These are phyloP conservation scores for Sinonovacula constricta DNA, from an alignment of 1,140 invertebrate genomes.

Conservation along the genomic window DNA sequence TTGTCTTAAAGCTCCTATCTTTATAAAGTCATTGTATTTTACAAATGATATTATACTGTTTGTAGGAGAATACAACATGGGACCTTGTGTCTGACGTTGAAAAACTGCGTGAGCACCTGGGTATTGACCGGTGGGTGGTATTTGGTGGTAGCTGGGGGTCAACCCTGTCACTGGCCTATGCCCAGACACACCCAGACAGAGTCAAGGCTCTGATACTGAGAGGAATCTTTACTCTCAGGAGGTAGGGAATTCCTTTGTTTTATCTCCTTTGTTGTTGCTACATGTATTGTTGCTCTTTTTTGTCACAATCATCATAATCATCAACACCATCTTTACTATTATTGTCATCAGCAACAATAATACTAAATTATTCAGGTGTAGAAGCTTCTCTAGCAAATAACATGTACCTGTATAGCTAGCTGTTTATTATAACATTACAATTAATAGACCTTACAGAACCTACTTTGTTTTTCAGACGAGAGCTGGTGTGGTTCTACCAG, in stretches of 20 bases:
- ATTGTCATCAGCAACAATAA: neutral
- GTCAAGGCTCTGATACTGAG: conserved; percentile 75
- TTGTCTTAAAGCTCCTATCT: neutral
- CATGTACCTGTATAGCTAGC: neutral
- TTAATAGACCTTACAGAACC: neutral
- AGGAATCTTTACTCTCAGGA: conserved; percentile 76
- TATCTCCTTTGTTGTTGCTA: too few relatives aligned
- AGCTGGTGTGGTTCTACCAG: conserved; percentile 78
- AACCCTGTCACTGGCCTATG: conserved; percentile 74
- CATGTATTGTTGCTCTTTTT: neutral
- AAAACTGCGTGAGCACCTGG: conserved; percentile 71
- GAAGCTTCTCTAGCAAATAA: neutral
- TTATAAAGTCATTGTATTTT: neutral
- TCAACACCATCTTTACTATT: neutral
- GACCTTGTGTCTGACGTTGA: conserved; percentile 77
- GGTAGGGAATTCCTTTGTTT: too few relatives aligned
- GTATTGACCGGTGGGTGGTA: conserved; percentile 76
- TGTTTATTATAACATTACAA: neutral
- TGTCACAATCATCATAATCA: neutral
- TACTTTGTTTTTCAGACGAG: conserved; percentile 60
- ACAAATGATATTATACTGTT: conserved; percentile 2
- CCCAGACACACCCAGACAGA: conserved; percentile 73
- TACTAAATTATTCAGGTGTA: neutral
- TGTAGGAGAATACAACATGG: conserved; percentile 78
- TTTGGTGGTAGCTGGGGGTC: conserved; percentile 79